phyloP scores from a whole-genome alignment of 1,140 invertebrate genomes.

The Drosophila pruinosa region DNA sequence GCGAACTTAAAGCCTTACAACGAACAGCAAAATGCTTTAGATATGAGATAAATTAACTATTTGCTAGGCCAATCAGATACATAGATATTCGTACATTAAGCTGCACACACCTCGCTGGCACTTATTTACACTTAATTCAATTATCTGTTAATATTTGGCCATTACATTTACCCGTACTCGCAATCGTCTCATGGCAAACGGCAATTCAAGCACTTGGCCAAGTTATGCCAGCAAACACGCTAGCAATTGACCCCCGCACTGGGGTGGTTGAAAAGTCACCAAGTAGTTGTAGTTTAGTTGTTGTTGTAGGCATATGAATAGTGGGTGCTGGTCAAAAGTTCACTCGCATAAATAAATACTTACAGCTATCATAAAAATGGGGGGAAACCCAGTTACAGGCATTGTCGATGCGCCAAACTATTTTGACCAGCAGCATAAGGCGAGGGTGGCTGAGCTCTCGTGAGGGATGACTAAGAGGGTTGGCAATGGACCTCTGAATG shows the following conservation, averaged over 20 bases:
- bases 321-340: constrained; percentile 36
- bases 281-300: too few relatives aligned
- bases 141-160: constrained; percentile 67
- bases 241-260: neutral
- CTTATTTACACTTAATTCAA: constrained; percentile 67
- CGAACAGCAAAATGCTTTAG: neutral
- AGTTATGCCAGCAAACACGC: constrained; percentile 29
- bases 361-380: constrained; percentile 32
- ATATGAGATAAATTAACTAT: constrained; percentile 25
- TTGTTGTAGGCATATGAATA: neutral
- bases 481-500: too few relatives aligned
- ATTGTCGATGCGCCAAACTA: constrained; percentile 57
- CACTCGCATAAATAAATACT: constrained; percentile 50
- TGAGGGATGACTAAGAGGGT: constrained; percentile 1
- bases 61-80: constrained; percentile 7
- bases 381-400: neutral
- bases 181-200: constrained; percentile 21
- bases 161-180: constrained; percentile 37
- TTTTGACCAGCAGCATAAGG: constrained; percentile 63
- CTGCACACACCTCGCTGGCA: constrained; percentile 11
- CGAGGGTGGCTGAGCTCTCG: constrained; percentile 11
- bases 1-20: constrained; percentile 29
- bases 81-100: neutral
- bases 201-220: constrained; percentile 32
- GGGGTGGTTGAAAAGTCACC: constrained; percentile 33